phyloP scores from a whole-genome alignment of 2,888 invertebrate genomes.

The Andrena marginata region DNA sequence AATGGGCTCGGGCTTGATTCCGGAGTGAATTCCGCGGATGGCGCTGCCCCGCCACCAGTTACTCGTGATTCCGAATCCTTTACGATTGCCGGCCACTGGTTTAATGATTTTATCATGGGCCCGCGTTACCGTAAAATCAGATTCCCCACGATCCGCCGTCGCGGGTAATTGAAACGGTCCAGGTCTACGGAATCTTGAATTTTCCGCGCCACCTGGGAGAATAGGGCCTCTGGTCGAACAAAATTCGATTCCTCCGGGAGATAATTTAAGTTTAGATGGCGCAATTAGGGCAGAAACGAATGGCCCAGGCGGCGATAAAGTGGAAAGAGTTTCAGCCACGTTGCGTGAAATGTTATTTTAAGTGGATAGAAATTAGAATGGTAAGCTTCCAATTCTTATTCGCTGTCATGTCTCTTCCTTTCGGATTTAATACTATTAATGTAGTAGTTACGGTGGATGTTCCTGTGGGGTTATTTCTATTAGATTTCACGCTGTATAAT shows the following conservation, averaged over 20 bases:
- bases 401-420: too few relatives aligned
- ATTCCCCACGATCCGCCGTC: too few relatives aligned
- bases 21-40: conserved; percentile 35
- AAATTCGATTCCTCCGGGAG: not conserved
- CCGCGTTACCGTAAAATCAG: not conserved
- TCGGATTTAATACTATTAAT: too few relatives aligned
- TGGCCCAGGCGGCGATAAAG: too few relatives aligned
- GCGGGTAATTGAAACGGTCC: conserved; percentile 29
- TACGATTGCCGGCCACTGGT: conserved; percentile 12
- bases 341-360: too few relatives aligned
- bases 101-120: conserved; percentile 47
- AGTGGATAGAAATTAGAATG: too few relatives aligned
- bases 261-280: not conserved
- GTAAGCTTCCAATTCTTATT: too few relatives aligned
- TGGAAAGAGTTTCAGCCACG: too few relatives aligned
- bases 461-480: too few relatives aligned
- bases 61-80: conserved; percentile 17
- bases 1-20: conserved; percentile 48
- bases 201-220: not conserved
- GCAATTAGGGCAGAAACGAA: too few relatives aligned
- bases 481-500: too few relatives aligned
- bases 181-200: conserved; percentile 11
- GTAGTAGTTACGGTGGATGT: too few relatives aligned
- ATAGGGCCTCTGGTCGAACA: not conserved
- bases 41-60: conserved; percentile 16